Percentiles rank a stretch among this genome's conserved stretches.
These are phyloP conservation scores for Hucho hucho DNA, from an alignment of 2,113 vertebrate genomes.

Conservation along the genomic window DNA sequence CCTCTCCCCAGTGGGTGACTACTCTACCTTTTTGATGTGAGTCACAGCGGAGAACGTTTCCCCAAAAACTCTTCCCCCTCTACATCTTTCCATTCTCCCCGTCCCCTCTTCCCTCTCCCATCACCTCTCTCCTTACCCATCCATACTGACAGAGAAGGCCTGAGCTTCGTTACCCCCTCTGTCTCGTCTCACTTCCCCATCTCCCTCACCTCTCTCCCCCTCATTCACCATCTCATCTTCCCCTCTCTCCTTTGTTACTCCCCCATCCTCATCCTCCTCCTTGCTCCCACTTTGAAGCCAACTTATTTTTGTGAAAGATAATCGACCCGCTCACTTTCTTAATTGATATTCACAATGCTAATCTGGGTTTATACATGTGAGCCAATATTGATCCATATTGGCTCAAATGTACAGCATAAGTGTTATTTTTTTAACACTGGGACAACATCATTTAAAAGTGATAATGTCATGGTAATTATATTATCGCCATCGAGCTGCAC, in stretches of 20 bases:
- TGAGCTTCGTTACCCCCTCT: constrained; percentile 24
- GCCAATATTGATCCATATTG: constrained; percentile 82
- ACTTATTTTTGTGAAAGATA: constrained; percentile 89
- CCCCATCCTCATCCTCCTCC: constrained; percentile 7
- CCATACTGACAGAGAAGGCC: neutral
- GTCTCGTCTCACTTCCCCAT: neutral
- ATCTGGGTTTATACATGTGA: constrained; percentile 90
- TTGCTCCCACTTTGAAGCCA: constrained; percentile 70
- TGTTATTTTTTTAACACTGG: constrained; percentile 90
- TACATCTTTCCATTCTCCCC: neutral
- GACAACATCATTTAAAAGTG: constrained; percentile 90
- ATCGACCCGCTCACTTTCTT: constrained; percentile 89
- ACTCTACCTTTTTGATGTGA: neutral
- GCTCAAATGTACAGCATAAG: constrained; percentile 83
- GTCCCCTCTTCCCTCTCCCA: neutral
- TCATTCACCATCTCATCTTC: constrained; percentile 17
- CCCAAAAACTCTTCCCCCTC: too few species aligned
- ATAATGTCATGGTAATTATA: constrained; percentile 89
- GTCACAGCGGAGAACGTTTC: too few species aligned
- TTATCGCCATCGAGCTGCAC: constrained; percentile 80
- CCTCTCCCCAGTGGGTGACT: neutral
- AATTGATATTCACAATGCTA: constrained; percentile 95
- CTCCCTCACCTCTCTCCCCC: neutral
- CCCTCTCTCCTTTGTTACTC: constrained; percentile 6
- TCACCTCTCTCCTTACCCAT: neutral